Conservation (phyloP, 2,797 vertebrate genomes). For the Sciurus vulgaris region DNA sequence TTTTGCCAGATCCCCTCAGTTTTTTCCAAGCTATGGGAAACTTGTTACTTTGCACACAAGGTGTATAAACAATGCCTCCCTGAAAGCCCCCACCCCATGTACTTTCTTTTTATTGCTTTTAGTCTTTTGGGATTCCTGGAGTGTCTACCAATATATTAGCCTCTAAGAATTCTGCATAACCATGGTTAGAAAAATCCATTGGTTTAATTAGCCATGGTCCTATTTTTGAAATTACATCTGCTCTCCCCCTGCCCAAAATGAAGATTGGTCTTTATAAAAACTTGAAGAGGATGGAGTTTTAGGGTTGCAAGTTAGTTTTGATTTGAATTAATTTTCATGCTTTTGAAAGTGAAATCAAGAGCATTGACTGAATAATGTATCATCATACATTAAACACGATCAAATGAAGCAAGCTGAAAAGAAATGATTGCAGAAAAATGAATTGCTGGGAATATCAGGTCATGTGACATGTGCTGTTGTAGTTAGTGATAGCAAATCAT, state of each 20-base stretch:
- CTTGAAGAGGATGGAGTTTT: constrained; percentile 64
- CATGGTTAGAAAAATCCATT: constrained; percentile 78
- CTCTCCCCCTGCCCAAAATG: background rate
- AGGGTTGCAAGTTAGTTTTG: constrained; percentile 53
- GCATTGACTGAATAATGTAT: constrained; percentile 76
- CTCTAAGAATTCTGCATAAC: constrained; percentile 85
- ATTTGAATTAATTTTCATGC: constrained; percentile 77
- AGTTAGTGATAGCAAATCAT: background rate
- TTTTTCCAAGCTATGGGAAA: constrained; percentile 63
- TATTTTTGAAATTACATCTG: constrained; percentile 82
- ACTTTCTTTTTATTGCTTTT: constrained; percentile 66
- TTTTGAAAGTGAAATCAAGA: constrained; percentile 81
- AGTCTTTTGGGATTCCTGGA: constrained; percentile 86
- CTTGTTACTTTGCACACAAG: constrained; percentile 78
- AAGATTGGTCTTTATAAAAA: constrained; percentile 66
- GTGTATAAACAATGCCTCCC: constrained; percentile 83
- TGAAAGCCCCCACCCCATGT: constrained; percentile 46
- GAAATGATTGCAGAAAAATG: constrained; percentile 76
- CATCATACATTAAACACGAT: constrained; percentile 72
- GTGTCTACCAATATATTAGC: constrained; percentile 85
- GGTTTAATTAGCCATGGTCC: constrained; percentile 77
- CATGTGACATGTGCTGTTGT: background rate
- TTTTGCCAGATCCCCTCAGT: constrained; percentile 37
- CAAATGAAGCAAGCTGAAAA: constrained; percentile 71
- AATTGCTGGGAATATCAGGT: constrained; percentile 58